A percentile compares a stretch with the other conserved stretches of the same genome.
These are phyloP conservation scores for Illadopsis cleaveri DNA, from an alignment of 2,113 vertebrate species.

Conservation along the genomic window DNA sequence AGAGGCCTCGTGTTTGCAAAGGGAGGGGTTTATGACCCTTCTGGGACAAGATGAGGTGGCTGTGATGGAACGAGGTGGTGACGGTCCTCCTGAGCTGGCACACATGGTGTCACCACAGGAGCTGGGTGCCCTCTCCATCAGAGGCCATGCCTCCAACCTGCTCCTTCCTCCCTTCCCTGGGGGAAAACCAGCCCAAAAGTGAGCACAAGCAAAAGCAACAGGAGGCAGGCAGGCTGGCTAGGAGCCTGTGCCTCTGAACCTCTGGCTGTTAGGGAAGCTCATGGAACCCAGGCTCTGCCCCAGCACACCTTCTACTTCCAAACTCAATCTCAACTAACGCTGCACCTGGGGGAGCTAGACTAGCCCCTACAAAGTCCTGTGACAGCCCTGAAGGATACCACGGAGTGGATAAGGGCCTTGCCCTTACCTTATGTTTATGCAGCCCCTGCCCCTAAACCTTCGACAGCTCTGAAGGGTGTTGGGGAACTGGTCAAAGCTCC, in stretches of 20 bases:
- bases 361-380: neutral
- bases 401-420: neutral
- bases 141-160: no score
- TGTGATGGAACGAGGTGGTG: neutral
- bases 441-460: neutral
- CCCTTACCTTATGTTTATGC: neutral
- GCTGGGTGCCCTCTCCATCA: neutral
- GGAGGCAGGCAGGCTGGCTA: neutral
- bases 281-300: neutral
- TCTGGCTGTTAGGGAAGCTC: fast-evolving
- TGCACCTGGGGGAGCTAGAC: neutral
- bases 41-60: neutral
- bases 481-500: neutral
- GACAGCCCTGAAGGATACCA: no score
- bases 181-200: neutral
- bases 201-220: neutral
- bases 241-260: neutral
- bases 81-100: neutral
- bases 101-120: fast-evolving
- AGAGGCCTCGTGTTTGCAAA: neutral
- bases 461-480: neutral
- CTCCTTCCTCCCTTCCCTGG: neutral
- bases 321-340: neutral
- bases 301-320: neutral
- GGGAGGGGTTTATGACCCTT: neutral